Base-by-base conservation (phyloP, 92 coral and sea anemone genomes). In the Desmophyllum pertusum region DNA sequence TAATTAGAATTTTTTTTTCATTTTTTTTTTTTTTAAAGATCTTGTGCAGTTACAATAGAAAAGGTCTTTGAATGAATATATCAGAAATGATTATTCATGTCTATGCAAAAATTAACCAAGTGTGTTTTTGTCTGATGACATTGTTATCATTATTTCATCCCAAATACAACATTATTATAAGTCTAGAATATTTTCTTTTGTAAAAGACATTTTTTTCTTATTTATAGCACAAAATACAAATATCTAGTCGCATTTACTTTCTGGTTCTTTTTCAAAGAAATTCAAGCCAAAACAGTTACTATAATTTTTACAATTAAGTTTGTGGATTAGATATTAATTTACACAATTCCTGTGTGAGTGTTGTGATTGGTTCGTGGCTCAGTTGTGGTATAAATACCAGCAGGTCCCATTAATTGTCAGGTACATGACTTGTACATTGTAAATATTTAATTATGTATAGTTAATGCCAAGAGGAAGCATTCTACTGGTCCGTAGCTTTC, bases 361-460 rank as follows among this genome's bases (percentile, higher is more conserved):
- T 71, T 46, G 18, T 37, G 37, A 48, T 68, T 69, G 48, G 70
- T 35, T 33, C 21, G 72, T 82, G 78, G 86, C 59, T 73, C 13
- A 71, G 3, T 71, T 73, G 42, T 78, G 51, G 78, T 57, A 25
- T 73, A 37, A 21, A 18, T 61, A 59, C 79, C 79, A 53, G 86
- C 77, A 70, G 77, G 77, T 76, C 76, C 68, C 23, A 50, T 67
- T 38, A 29, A 40, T 11, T 76, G 9, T 29, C 39, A 41, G n/a
- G 88, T 27, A 77, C 29, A 81, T 40, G 40, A 35, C 71, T 66
- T 35, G 27, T 65, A 35, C 43, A 14, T 38, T 81, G n/a, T 81
- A 9, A 71, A 82, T 73, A 37, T 71, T 71, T 71, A 71, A 72
- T 82, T 82, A 82, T 67, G 67, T 33, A 40, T 82, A 31, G 35